phyloP scores from a whole-genome alignment of 1,140 invertebrate genomes.

The Listronotus bonariensis region DNA sequence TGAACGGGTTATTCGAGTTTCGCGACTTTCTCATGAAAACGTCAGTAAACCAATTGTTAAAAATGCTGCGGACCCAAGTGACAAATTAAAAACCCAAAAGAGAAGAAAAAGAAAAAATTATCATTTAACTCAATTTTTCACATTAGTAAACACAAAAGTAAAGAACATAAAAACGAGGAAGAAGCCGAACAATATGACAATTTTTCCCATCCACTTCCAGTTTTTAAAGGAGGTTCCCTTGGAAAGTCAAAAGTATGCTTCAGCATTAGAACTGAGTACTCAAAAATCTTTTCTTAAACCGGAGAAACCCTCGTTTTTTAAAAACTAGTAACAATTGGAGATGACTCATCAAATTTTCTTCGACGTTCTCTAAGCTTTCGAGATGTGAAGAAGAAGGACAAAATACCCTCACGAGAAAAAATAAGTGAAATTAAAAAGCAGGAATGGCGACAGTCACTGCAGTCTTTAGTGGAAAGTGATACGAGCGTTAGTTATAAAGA shows the following conservation, averaged over 20 bases:
- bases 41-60: constrained; percentile 19
- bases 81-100: constrained; percentile 18
- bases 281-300: constrained; percentile 16
- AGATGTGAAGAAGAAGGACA: constrained; percentile 43
- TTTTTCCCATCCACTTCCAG: constrained; percentile 36
- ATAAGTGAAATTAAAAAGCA: constrained; percentile 44
- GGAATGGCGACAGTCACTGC: constrained; percentile 51
- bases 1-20: constrained; percentile 17
- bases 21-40: constrained; percentile 24
- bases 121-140: constrained; percentile 40
- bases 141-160: constrained; percentile 34
- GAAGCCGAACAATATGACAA: constrained; percentile 40
- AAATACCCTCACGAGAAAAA: constrained; percentile 40
- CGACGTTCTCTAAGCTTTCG: constrained; percentile 50
- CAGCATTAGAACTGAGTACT: constrained; percentile 43
- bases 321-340: constrained; percentile 42
- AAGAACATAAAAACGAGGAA: constrained; percentile 37
- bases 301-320: constrained; percentile 44
- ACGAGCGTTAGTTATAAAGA: constrained; percentile 53
- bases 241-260: constrained; percentile 43
- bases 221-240: constrained; percentile 28
- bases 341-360: constrained; percentile 46
- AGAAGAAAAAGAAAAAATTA: constrained; percentile 42
- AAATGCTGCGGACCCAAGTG: neutral
- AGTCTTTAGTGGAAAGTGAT: constrained; percentile 53